Percentiles rank a stretch among this genome's conserved stretches.
These are phyloP conservation scores for Drosophila fungiperda DNA, from an alignment of 2,888 invertebrate genomes.

Conservation along the genomic window DNA sequence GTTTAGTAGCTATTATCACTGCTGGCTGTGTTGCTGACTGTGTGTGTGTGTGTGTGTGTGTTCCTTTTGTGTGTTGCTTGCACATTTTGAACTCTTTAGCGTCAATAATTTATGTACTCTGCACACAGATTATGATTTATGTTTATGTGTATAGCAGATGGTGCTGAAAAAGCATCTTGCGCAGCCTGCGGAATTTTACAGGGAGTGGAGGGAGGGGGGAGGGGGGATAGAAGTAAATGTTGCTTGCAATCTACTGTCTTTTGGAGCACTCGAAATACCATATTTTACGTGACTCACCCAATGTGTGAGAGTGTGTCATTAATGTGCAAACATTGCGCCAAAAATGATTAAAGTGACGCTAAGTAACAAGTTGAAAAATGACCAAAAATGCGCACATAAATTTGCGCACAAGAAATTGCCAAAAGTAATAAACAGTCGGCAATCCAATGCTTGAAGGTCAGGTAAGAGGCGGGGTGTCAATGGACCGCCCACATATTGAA, in stretches of 20 bases:
- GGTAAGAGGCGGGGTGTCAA: conserved; percentile 38
- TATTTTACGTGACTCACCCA: conserved; percentile 38
- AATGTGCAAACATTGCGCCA: conserved; percentile 49
- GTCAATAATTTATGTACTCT: conserved; percentile 80
- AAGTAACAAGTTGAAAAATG: conserved; percentile 78
- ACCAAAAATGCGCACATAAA: conserved; percentile 67
- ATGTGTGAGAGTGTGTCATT: conserved; percentile 17
- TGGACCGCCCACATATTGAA: conserved; percentile 22
- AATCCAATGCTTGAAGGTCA: conserved; percentile 29
- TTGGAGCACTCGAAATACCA: conserved; percentile 35
- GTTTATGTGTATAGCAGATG: conserved; percentile 59
- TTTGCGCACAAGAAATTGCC: conserved; percentile 60
- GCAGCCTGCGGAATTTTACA: conserved; percentile 1
- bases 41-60: conserved; percentile 14
- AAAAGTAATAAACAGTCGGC: conserved; percentile 66
- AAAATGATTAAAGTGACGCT: conserved; percentile 69
- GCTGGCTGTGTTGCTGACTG: conserved; percentile 8
- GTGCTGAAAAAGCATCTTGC: conserved; percentile 35
- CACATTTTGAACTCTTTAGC: conserved; percentile 75
- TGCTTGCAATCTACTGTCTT: conserved; percentile 46
- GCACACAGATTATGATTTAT: conserved; percentile 78
- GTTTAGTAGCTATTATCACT: conserved; percentile 75
- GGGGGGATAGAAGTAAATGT: not conserved
- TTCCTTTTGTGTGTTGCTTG: conserved; percentile 47
- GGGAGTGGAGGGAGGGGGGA: not conserved